Evolutionary conservation across 2,888 invertebrate species (phyloP).

Genomic region (Eilema sororculum): DNA sequence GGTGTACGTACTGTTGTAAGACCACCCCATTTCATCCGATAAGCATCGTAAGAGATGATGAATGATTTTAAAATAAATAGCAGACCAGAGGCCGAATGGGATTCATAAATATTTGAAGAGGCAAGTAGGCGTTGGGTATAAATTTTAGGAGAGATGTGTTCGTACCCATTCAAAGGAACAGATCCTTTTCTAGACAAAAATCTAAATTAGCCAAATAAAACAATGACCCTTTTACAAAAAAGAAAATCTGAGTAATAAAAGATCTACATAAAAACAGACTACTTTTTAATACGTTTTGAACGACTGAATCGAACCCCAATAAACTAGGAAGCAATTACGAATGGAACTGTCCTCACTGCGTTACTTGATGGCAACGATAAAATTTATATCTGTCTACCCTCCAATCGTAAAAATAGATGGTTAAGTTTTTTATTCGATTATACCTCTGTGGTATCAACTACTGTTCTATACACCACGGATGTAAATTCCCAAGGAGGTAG

Average conservation of each 20-base stretch:
- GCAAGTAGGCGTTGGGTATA: too few species aligned
- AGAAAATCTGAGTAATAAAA: background rate
- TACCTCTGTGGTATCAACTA: background rate
- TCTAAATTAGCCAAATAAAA: background rate
- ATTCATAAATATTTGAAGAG: too few species aligned
- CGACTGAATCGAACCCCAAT: slow-evolving; percentile 16
- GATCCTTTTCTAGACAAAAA: background rate
- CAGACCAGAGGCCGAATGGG: too few species aligned
- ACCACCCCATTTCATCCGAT: too few species aligned
- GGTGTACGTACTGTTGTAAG: too few species aligned
- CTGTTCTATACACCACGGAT: too few species aligned
- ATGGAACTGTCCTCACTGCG: slow-evolving; percentile 22
- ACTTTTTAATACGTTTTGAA: slow-evolving; percentile 17
- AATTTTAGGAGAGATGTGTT: too few species aligned
- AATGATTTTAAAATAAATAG: too few species aligned
- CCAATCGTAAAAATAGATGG: slow-evolving; percentile 25
- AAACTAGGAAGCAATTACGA: slow-evolving; percentile 20
- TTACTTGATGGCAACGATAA: slow-evolving; percentile 29
- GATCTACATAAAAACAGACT: background rate
- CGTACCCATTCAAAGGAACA: background rate
- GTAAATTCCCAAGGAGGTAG: too few species aligned
- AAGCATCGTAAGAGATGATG: too few species aligned
- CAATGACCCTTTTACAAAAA: background rate
- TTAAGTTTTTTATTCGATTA: slow-evolving; percentile 23
- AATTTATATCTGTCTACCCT: slow-evolving; percentile 31